phyloP scores from a whole-genome alignment of 2,797 vertebrate species.

The Luscinia megarhynchos region DNA sequence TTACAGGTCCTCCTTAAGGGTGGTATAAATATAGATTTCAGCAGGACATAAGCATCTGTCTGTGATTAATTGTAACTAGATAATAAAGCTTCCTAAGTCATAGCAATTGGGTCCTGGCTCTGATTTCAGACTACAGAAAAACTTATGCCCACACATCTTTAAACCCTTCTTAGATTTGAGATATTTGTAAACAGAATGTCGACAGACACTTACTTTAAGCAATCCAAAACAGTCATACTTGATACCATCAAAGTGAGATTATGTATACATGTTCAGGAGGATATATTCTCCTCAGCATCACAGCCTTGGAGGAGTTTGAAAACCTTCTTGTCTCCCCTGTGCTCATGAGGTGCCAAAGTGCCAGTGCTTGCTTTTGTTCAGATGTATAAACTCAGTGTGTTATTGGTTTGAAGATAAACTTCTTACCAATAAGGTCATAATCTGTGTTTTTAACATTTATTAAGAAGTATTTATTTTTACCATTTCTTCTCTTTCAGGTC shows the following conservation, averaged over 20 bases:
- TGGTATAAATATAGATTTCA: conserved; percentile 31
- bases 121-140: background rate
- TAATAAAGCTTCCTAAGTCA: background rate
- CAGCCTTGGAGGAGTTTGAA: background rate
- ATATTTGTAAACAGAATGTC: background rate
- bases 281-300: background rate
- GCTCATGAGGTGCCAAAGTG: background rate
- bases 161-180: background rate
- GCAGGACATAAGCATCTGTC: background rate
- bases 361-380: background rate
- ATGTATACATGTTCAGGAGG: background rate
- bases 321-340: background rate
- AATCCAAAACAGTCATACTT: background rate
- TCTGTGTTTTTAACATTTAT: background rate
- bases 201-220: background rate
- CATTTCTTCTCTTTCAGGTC: background rate
- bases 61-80: background rate
- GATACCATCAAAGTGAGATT: background rate
- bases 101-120: background rate
- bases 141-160: background rate
- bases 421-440: background rate
- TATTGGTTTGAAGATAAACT: background rate
- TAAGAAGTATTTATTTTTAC: background rate
- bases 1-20: background rate
- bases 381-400: background rate